Evolutionary conservation across 2,888 invertebrate species (phyloP), one percentile per base, ranked within the genome.

Genomic region (Nephrocerus scutellatus): DNA sequence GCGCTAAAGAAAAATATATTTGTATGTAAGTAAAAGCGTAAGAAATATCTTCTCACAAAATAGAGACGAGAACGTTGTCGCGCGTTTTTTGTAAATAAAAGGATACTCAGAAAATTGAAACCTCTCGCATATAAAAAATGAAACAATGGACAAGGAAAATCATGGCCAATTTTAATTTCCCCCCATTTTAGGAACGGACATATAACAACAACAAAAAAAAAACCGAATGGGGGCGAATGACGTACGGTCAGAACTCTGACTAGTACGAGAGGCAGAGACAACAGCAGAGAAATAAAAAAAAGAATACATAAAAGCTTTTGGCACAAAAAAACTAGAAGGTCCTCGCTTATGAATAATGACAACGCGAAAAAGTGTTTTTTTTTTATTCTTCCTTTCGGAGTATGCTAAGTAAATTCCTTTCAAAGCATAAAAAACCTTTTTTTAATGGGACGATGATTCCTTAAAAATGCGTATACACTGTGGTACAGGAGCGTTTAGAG

Each of bases 101-200:
- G 46, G 46, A 46, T 46, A 46, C 32, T 39, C 29, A 35, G 19
- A 32, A 33, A 30, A 23, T 15, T 9, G 28, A 23, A 25, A 25
- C 15, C 38, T 26, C 26, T 22, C 36, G 31, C 29, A 12, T 16
- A 31, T 36, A 46, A 46, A 46, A 57, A 62, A 59, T 55, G 52
- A 63, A 64, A 63, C 62, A 65, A 62, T 61, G 59, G 52, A 51
- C 51, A 48, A 44, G 43, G 33, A 62, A 62, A 63, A 63, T 63
- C 60, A 58, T 57, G 59, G 62, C 61, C 62, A 63, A 63, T 63
- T 62, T 64, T 57, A 63, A 62, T 61, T 62, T 64, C 62, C 55
- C 53, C 55, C 49, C 42, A 46, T 54, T 57, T 57, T 55, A 51
- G 55, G 56, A 57, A 54, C 48, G 55, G 53, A 48, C 44, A 46